These are phyloP conservation scores for Dendrocincla tyrannina DNA, from an alignment of 2,797 vertebrate species.

Conservation along the genomic window DNA sequence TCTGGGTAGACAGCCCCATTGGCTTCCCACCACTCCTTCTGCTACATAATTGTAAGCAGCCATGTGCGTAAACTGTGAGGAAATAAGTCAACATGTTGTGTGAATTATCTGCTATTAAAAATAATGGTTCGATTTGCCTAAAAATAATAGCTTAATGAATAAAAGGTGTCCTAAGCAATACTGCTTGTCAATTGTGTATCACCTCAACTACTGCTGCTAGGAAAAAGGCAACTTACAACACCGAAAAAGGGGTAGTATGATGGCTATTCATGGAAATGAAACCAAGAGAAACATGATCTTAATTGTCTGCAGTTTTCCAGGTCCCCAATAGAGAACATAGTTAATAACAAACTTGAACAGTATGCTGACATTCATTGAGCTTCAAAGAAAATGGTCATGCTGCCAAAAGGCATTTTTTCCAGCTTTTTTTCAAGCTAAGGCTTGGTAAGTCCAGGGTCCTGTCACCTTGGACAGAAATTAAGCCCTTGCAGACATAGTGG, in stretches of 20 bases:
- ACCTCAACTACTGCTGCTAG: background rate
- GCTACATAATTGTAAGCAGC: background rate
- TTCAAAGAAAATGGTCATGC: background rate
- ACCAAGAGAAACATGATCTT: background rate
- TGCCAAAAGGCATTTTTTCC: constrained; percentile 40
- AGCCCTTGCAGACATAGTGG: background rate
- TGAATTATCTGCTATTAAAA: background rate
- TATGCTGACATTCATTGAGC: background rate
- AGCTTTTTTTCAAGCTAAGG: background rate
- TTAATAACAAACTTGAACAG: background rate
- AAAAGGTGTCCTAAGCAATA: background rate
- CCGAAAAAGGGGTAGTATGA: background rate
- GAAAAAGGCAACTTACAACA: background rate
- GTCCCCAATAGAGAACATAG: background rate
- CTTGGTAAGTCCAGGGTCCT: background rate
- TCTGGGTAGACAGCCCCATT: background rate
- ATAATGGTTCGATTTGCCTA: background rate
- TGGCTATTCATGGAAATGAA: background rate
- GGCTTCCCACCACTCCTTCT: background rate
- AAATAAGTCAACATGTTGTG: background rate
- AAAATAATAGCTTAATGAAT: background rate
- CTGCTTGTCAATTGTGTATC: background rate
- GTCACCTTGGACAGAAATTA: constrained; percentile 7
- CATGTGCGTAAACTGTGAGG: background rate
- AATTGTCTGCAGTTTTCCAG: background rate